Percentiles rank a stretch among this genome's conserved stretches.
phyloP scores from a whole-genome alignment of 2,113 vertebrate genomes.

The Vidua chalybeata region DNA sequence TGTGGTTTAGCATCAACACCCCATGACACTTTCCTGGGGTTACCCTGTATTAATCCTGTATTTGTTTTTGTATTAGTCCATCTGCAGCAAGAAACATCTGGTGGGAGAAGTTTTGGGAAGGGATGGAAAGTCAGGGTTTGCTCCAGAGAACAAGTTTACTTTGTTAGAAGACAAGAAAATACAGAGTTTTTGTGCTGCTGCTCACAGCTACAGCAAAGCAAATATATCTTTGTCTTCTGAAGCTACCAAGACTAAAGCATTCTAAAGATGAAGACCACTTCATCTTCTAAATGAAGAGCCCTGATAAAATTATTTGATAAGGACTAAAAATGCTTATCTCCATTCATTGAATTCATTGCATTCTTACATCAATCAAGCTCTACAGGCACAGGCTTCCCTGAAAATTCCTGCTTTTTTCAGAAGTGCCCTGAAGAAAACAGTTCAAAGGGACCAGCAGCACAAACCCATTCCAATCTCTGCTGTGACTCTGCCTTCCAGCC shows the following conservation, averaged over 20 bases:
- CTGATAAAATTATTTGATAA: conserved; percentile 57
- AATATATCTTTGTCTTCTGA: not conserved
- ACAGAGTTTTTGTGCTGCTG: not conserved
- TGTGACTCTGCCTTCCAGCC: not conserved
- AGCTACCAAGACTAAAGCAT: not conserved
- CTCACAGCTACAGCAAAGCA: not conserved
- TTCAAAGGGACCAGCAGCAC: conserved; percentile 17
- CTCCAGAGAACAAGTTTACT: not conserved
- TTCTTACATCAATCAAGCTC: conserved; percentile 25
- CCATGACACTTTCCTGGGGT: not conserved
- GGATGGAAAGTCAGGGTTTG: not conserved
- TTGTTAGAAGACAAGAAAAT: not conserved
- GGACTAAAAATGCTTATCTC: conserved; percentile 37
- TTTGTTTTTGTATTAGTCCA: not conserved
- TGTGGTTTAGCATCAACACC: not conserved
- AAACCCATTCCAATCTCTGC: not conserved
- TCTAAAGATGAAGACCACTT: conserved; percentile 34
- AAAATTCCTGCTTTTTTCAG: conserved; percentile 47
- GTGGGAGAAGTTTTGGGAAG: not conserved
- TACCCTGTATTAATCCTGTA: not conserved
- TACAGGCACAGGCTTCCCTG: not conserved
- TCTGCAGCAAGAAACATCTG: not conserved
- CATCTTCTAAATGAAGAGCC: conserved; percentile 24
- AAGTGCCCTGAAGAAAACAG: conserved; percentile 50
- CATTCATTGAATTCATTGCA: conserved; percentile 39